Conservation (phyloP, 2,888 invertebrate genomes). For the Philaethria dido region DNA sequence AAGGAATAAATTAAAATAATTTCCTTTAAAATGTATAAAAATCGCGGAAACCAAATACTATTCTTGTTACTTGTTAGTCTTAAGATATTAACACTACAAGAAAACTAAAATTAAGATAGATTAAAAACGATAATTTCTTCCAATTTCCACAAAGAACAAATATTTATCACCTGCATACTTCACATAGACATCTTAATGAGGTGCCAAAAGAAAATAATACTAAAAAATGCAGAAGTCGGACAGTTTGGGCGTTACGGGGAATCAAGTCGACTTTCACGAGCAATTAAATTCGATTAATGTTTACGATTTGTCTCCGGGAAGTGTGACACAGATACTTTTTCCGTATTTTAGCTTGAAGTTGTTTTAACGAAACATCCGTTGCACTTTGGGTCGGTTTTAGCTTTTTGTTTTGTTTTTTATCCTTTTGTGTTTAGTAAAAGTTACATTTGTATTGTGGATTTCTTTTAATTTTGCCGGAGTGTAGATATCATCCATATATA, state of each 20-base stretch:
- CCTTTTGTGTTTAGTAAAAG: not conserved
- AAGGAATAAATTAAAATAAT: too few relatives aligned
- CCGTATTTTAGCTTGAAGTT: constrained; percentile 34
- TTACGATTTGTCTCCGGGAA: constrained; percentile 35
- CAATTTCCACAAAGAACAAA: not conserved
- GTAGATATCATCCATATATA: too few relatives aligned
- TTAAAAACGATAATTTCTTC: not conserved
- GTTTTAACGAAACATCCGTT: constrained; percentile 32
- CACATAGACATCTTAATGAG: constrained; percentile 41
- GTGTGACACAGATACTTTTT: constrained; percentile 34
- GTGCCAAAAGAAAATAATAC: constrained; percentile 45
- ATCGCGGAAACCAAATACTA: too few relatives aligned
- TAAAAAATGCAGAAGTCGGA: constrained; percentile 35
- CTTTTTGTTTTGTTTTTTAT: constrained; percentile 7
- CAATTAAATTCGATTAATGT: constrained; percentile 45
- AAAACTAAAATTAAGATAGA: too few relatives aligned
- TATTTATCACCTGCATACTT: constrained; percentile 44
- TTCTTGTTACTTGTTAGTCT: too few relatives aligned
- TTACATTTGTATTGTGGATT: not conserved
- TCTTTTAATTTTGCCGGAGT: too few relatives aligned
- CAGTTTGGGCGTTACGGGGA: constrained; percentile 37
- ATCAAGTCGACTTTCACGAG: constrained; percentile 45
- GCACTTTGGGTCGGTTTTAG: not conserved
- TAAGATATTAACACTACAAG: too few relatives aligned
- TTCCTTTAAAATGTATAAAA: too few relatives aligned